A percentile compares a stretch with the other conserved stretches of the same genome.
Conservation (phyloP, 2,888 invertebrate genomes). For the Rhingia rostrata region DNA sequence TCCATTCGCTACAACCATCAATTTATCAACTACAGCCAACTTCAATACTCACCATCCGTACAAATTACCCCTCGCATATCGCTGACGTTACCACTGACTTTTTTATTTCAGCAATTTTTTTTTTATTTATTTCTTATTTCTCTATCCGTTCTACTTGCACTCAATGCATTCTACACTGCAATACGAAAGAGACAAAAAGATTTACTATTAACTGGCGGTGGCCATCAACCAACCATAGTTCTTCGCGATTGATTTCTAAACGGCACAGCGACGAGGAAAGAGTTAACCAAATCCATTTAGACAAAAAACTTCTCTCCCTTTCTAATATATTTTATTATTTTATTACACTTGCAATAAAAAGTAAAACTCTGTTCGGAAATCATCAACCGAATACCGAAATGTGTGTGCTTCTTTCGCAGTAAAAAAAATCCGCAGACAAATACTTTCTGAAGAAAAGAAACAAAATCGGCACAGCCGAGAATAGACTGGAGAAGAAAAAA, state of each 20-base stretch:
- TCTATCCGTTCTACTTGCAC: constrained; percentile 32
- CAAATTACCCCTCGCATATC: constrained; percentile 5
- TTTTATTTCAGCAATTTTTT: constrained; percentile 6
- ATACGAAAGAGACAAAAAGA: constrained; percentile 22
- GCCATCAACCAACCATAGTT: constrained; percentile 54
- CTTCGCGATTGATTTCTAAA: constrained; percentile 63
- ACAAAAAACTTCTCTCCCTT: constrained; percentile 49
- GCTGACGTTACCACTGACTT: constrained; percentile 34
- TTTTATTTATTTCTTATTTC: constrained; percentile 1
- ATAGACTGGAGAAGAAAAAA: neutral
- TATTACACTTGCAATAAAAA: constrained; percentile 68
- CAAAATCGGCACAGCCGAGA: constrained; percentile 16
- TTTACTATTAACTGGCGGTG: constrained; percentile 9
- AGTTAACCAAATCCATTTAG: constrained; percentile 11
- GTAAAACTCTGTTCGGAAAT: constrained; percentile 48
- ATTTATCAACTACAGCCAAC: neutral
- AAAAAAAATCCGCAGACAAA: neutral
- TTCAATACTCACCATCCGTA: constrained; percentile 7
- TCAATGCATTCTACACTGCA: constrained; percentile 9
- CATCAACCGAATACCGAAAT: constrained; percentile 11
- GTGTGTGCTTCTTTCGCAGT: constrained; percentile 11
- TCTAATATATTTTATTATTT: constrained; percentile 64
- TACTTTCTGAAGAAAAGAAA: neutral
- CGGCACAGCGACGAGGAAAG: constrained; percentile 32
- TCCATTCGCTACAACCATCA: too few species aligned